Percentiles rank a stretch among this genome's conserved stretches.
phyloP scores from a whole-genome alignment of 2,797 vertebrate genomes.

The Molossus molossus region DNA sequence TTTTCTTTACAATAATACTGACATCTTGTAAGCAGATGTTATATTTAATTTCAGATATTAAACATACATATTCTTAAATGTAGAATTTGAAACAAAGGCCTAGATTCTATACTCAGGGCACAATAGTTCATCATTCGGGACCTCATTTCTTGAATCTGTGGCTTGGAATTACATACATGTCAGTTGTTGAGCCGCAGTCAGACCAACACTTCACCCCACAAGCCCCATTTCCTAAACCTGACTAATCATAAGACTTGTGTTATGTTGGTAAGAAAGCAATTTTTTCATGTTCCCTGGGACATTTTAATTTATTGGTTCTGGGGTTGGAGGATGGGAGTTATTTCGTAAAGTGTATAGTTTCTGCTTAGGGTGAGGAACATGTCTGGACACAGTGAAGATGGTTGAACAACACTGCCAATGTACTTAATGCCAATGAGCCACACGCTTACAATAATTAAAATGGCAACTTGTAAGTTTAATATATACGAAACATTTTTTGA shows the following conservation, averaged over 20 bases:
- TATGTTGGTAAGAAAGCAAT: not conserved
- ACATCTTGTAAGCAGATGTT: not conserved
- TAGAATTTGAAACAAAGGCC: not conserved
- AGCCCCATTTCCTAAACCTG: not conserved
- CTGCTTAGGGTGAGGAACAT: not conserved
- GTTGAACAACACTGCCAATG: not conserved
- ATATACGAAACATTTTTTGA: not conserved
- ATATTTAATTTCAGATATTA: constrained; percentile 14
- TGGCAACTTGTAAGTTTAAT: not conserved
- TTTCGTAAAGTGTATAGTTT: not conserved
- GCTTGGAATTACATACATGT: not conserved
- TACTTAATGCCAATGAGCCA: not conserved
- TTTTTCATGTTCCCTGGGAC: not conserved
- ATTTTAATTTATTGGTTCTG: not conserved
- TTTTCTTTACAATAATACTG: not conserved
- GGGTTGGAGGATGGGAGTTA: not conserved
- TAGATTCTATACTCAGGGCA: not conserved
- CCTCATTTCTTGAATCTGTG: not conserved
- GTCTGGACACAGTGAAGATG: not conserved
- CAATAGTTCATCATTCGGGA: not conserved
- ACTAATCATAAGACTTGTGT: not conserved
- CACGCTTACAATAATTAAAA: not conserved
- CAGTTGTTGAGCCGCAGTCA: not conserved
- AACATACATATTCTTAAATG: not conserved
- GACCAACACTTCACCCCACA: not conserved